Evolutionary conservation across 1,140 invertebrate species (phyloP).

Genomic region (fruit fly (Drosophila melanogaster)): DNA sequence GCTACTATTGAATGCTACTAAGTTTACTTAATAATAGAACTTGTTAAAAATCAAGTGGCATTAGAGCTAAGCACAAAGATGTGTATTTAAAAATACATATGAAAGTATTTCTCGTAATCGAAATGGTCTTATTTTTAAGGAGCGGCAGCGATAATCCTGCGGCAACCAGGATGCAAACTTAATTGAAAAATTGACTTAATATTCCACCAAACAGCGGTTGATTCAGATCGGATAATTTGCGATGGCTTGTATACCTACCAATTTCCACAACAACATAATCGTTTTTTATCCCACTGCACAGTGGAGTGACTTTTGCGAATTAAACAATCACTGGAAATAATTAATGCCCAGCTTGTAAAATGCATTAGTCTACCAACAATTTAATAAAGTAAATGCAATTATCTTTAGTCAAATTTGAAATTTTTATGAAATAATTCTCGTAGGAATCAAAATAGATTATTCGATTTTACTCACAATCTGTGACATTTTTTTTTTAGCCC

Average conservation of each 20-base stretch:
- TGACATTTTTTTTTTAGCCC: background rate
- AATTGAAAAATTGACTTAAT: conserved; percentile 24
- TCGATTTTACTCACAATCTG: too few species aligned
- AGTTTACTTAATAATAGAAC: background rate
- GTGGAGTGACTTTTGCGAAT: background rate
- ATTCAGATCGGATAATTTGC: conserved; percentile 21
- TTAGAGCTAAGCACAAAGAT: too few species aligned
- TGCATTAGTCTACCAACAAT: too few species aligned
- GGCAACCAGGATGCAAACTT: background rate
- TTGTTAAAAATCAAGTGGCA: background rate
- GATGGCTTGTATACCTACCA: conserved; percentile 9
- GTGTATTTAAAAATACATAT: background rate
- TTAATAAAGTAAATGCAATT: too few species aligned
- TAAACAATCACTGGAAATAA: background rate
- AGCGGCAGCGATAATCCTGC: background rate
- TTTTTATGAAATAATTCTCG: too few species aligned
- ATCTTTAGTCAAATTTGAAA: too few species aligned
- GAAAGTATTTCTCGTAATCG: background rate
- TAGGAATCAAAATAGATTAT: too few species aligned
- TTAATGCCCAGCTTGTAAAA: too few species aligned
- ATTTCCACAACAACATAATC: conserved; percentile 9
- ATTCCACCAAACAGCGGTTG: conserved; percentile 5
- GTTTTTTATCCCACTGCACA: conserved; percentile 5
- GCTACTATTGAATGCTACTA: background rate
- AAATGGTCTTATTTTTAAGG: background rate